Percentiles rank a stretch among this genome's conserved stretches.
These are phyloP conservation scores for Phalacrocorax brasilianus DNA, from an alignment of 2,113 vertebrate genomes.

Conservation along the genomic window DNA sequence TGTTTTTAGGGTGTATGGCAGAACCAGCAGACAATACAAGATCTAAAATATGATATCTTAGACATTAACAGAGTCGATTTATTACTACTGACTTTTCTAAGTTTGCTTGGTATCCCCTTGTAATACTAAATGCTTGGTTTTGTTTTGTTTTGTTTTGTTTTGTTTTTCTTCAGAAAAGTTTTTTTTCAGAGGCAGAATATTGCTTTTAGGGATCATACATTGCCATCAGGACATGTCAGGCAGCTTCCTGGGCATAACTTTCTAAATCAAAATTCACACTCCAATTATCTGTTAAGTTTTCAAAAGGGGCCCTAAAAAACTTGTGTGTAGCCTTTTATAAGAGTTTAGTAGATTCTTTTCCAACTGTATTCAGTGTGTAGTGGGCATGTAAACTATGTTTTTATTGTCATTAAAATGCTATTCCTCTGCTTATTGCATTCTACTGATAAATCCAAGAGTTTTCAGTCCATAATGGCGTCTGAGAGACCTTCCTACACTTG, in stretches of 20 bases:
- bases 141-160: rapidly evolving
- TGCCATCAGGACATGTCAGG: background rate
- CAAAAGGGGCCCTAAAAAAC: background rate
- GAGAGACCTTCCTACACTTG: background rate
- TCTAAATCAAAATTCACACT: background rate
- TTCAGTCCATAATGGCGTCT: too few relatives aligned
- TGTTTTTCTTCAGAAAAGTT: rapidly evolving
- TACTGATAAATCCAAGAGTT: background rate
- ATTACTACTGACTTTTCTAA: background rate
- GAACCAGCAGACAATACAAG: background rate
- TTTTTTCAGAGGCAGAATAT: background rate
- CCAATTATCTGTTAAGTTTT: background rate
- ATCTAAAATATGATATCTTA: rapidly evolving
- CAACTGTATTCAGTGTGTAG: background rate
- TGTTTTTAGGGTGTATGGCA: rapidly evolving
- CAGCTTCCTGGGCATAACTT: background rate
- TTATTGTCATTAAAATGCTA: background rate
- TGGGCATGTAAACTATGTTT: rapidly evolving
- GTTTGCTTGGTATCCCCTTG: rapidly evolving
- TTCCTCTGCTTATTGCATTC: background rate
- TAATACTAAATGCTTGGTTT: background rate
- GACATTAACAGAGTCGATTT: background rate
- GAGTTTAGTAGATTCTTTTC: background rate
- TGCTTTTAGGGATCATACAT: background rate
- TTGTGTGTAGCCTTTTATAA: background rate